Evolutionary conservation across 1,140 invertebrate genomes (phyloP).

Genomic region (Patella vulgata): DNA sequence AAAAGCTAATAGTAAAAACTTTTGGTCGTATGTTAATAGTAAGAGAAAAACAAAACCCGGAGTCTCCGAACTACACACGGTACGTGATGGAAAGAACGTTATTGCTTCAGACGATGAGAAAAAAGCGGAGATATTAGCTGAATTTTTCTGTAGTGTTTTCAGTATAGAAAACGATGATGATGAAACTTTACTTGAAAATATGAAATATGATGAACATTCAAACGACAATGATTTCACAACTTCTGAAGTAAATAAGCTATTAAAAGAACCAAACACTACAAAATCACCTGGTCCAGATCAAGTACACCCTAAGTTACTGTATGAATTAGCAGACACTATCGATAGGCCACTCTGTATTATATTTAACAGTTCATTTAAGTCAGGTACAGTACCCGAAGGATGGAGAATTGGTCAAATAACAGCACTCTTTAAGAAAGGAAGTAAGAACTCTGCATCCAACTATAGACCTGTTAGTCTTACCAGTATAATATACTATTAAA

Average conservation of each 20-base stretch:
- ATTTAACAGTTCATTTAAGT: slow-evolving; percentile 4
- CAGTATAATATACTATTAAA: too few species aligned
- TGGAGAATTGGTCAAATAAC: slow-evolving; percentile 17
- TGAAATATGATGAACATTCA: neutral
- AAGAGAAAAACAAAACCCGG: too few species aligned
- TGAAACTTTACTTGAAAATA: neutral
- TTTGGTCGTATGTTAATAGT: too few species aligned
- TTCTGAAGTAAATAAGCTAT: slow-evolving; percentile 9
- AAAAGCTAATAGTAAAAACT: too few species aligned
- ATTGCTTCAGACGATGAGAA: too few species aligned
- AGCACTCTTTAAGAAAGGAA: slow-evolving; percentile 21
- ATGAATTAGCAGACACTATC: slow-evolving; percentile 12
- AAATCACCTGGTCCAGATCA: slow-evolving; percentile 22
- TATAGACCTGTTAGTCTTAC: slow-evolving; percentile 23
- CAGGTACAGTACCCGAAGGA: slow-evolving; percentile 6
- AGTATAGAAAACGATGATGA: slow-evolving; percentile 3
- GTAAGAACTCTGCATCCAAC: slow-evolving; percentile 15
- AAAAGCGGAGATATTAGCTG: neutral
- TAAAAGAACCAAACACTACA: slow-evolving; percentile 15
- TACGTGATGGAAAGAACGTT: too few species aligned
- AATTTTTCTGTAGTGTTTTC: slow-evolving; percentile 4
- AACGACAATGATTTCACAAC: neutral
- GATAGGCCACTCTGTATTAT: slow-evolving; percentile 12
- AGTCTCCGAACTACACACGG: too few species aligned
- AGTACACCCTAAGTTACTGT: slow-evolving; percentile 9